Percentiles rank a stretch among this genome's conserved stretches.
phyloP scores from a whole-genome alignment of 2,113 vertebrate genomes.

The Scopus umbretta region DNA sequence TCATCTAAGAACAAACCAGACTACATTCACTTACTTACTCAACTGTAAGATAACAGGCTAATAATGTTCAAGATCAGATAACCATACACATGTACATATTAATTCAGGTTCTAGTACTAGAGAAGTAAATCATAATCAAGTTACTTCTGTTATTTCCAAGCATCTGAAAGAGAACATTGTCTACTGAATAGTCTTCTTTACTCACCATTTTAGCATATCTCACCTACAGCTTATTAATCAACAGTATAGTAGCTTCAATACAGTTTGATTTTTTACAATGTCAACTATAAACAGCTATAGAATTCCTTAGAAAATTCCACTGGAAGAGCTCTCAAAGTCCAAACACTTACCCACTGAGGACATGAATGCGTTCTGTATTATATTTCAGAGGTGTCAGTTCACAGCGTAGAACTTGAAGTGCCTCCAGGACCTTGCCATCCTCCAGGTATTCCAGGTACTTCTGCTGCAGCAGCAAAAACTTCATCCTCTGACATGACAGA shows the following conservation, averaged over 20 bases:
- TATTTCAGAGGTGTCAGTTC: slow-evolving; percentile 96
- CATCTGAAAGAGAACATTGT: not conserved
- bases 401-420: slow-evolving; percentile 90
- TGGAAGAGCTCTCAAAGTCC: not conserved
- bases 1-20: not conserved
- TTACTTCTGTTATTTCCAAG: not conserved
- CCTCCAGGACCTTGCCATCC: slow-evolving; percentile 95
- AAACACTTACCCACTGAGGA: slow-evolving; percentile 89
- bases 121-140: not conserved
- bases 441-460: slow-evolving; percentile 98
- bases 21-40: not conserved
- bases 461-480: slow-evolving; percentile 97
- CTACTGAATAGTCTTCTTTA: not conserved
- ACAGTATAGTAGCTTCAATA: not conserved
- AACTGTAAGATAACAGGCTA: not conserved
- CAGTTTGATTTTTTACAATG: not conserved
- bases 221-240: not conserved
- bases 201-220: not conserved
- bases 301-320: not conserved
- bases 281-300: not conserved
- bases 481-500: slow-evolving; percentile 90
- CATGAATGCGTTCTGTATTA: slow-evolving; percentile 93
- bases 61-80: not conserved
- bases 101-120: not conserved
- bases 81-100: not conserved